These are phyloP conservation scores for Okamejei kenojei DNA, from an alignment of 2,797 vertebrate species.

Conservation along the genomic window DNA sequence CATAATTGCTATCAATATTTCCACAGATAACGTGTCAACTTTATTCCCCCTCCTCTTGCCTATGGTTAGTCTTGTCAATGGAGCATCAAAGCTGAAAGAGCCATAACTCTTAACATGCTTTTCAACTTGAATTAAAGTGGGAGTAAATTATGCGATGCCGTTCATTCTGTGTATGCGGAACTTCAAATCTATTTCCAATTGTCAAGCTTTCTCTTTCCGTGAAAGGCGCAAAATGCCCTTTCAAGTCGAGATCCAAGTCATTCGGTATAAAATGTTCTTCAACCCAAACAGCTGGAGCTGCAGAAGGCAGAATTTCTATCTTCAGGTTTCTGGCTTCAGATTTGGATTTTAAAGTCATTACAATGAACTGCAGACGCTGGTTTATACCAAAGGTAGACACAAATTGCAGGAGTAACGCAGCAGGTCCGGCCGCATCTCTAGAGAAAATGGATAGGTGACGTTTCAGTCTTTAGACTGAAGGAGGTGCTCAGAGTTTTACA, in stretches of 20 bases:
- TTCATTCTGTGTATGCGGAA: neutral
- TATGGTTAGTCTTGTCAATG: neutral
- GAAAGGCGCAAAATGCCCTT: neutral
- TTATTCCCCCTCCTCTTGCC: neutral
- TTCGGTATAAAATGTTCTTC: neutral
- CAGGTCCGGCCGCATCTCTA: too few species aligned
- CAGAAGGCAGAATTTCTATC: neutral
- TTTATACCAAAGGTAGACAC: too few species aligned
- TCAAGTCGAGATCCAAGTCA: neutral
- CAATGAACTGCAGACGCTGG: too few species aligned
- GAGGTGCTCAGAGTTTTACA: too few species aligned
- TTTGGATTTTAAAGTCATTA: neutral
- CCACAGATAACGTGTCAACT: neutral
- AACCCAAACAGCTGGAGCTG: too few species aligned
- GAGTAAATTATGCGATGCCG: neutral
- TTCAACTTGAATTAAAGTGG: constrained; percentile 25
- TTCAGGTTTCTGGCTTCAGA: neutral
- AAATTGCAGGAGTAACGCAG: too few species aligned
- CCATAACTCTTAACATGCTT: constrained; percentile 22
- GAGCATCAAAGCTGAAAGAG: constrained; percentile 8
- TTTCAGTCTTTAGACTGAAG: too few species aligned
- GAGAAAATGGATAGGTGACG: too few species aligned
- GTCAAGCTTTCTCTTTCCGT: neutral
- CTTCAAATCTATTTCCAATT: neutral
- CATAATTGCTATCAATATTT: constrained; percentile 36